Conservation (phyloP, 2,888 invertebrate species). For the Artemia sinica region DNA sequence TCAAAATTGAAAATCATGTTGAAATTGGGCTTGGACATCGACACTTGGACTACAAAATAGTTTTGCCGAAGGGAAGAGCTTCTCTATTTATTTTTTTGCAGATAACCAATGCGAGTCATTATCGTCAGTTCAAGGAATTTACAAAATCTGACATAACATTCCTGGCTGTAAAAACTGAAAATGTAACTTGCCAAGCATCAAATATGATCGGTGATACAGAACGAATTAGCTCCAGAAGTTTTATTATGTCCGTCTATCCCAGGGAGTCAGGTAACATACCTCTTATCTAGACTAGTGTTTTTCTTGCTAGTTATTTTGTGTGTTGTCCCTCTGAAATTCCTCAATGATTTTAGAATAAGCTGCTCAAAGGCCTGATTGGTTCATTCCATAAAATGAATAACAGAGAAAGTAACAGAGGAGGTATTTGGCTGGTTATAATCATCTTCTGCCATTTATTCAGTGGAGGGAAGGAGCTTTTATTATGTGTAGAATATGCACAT, state of each 20-base stretch:
- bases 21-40: no score
- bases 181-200: conserved; percentile 9
- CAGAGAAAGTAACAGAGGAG: no score
- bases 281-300: neutral
- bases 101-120: conserved; percentile 1
- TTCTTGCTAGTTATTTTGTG: no score
- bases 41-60: neutral
- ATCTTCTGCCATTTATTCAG: no score
- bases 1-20: no score
- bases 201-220: conserved; percentile 13
- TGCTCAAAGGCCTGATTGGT: no score
- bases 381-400: no score
- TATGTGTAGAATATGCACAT: no score
- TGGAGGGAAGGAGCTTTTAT: no score
- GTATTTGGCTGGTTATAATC: no score
- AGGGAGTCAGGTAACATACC: neutral
- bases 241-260: neutral
- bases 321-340: no score
- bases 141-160: conserved; percentile 1
- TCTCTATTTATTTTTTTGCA: neutral
- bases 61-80: neutral
- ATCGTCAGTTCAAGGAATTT: conserved; percentile 10
- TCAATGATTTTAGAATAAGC: no score
- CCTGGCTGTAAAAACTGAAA: neutral
- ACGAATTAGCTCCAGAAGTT: neutral